These are phyloP conservation scores for Phrynosoma blainvillii DNA, from an alignment of 2,113 vertebrate species.

Conservation along the genomic window DNA sequence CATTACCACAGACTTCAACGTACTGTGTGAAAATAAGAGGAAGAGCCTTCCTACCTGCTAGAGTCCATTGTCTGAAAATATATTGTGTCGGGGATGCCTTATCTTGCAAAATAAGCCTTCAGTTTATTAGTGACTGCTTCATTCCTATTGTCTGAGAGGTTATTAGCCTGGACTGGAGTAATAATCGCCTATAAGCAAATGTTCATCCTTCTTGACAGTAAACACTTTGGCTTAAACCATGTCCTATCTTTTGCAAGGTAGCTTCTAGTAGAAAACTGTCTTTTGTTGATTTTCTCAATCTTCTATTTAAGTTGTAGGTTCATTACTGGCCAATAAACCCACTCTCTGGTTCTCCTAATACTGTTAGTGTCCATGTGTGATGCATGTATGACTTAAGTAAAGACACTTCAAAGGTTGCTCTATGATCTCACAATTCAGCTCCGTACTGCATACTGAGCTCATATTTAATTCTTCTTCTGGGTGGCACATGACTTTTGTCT, in stretches of 20 bases:
- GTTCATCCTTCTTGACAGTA: too few relatives aligned
- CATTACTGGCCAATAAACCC: background rate
- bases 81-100: too few relatives aligned
- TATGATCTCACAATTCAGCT: background rate
- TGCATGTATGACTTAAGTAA: background rate
- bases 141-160: background rate
- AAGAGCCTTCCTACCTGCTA: background rate
- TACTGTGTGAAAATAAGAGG: too few relatives aligned
- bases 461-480: background rate
- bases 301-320: background rate
- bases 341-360: background rate
- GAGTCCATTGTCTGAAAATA: background rate
- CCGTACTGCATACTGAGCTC: background rate
- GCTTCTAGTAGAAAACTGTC: too few relatives aligned
- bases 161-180: too few relatives aligned
- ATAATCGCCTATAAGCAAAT: too few relatives aligned
- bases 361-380: background rate
- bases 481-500: background rate
- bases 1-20: too few relatives aligned
- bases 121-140: background rate
- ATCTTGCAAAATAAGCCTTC: background rate
- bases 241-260: too few relatives aligned
- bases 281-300: too few relatives aligned
- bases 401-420: background rate
- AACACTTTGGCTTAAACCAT: too few relatives aligned